Evolutionary conservation across 2,797 vertebrate genomes (phyloP), one percentile per base, ranked within the genome.

Genomic region (Psittacula echo): DNA sequence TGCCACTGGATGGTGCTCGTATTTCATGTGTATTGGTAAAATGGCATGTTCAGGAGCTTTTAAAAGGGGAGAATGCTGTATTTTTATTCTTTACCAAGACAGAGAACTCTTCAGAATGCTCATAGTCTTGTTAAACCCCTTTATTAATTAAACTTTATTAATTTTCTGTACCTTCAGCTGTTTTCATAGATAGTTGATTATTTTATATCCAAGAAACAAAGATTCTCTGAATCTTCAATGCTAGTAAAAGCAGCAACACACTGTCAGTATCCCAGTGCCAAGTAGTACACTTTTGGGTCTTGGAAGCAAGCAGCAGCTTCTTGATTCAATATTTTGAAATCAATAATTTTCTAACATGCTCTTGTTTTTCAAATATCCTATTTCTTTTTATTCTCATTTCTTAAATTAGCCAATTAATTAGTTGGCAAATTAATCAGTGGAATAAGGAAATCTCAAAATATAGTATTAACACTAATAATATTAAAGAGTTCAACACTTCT

Each of bases 1-100:
- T 83, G 66, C 97, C 98, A 97, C 91, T 87, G 45, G 98, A 95
- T 96, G 98, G 97, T 85, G 96, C 94, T 97, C 89, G 5, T 60
- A 90, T 78, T 61, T 94, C 84, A 21, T 0, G 44, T 39, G 5
- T 68, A 7, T 48, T 56, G 34, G 37, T 66, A 34, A 72, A 77
- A 53, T 11, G 5, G 4, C 4, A 1, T 1, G 7, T 23, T 67
- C 15, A 1, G 15, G 18, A 34, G 15, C 17, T 67, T 67, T 61
- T 14, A 23, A n/a, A 47, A 39, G 7, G 11, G 5, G 5, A 74
- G 19, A 77, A 48, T 27, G 11, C 29, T 26, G 19, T 78, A 13
- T 32, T 85, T 79, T 48, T 68, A 7, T 70, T 65, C 20, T 70
- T 32, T 70, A 4, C 21, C 47, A 58, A 51, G 64, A 54, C 12